phyloP scores from a whole-genome alignment of 2,113 vertebrate genomes.

The Psettodes erumei region DNA sequence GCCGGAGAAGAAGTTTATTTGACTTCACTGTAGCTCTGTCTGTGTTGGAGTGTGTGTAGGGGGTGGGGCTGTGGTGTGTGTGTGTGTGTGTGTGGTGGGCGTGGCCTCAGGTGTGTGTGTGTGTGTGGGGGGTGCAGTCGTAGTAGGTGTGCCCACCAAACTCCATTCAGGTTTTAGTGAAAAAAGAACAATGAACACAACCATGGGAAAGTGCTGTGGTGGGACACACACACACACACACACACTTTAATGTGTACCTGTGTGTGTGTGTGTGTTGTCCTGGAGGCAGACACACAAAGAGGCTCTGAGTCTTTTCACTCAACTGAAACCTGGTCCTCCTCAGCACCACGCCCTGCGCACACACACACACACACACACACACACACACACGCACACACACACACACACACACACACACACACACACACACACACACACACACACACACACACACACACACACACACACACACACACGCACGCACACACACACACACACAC shows the following conservation, averaged over 20 bases:
- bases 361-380: slow-evolving; percentile 9
- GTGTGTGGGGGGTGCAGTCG: slow-evolving; percentile 30
- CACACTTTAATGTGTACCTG: slow-evolving; percentile 5
- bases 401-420: slow-evolving; percentile 23
- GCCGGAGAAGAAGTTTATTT: background rate
- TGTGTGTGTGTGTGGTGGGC: slow-evolving; percentile 28
- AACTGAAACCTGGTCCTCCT: slow-evolving; percentile 68
- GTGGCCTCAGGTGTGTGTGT: slow-evolving; percentile 49
- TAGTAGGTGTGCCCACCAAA: slow-evolving; percentile 46
- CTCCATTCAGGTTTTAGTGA: slow-evolving; percentile 52
- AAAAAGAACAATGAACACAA: slow-evolving; percentile 48
- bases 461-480: slow-evolving; percentile 13
- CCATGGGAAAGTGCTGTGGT: slow-evolving; percentile 42
- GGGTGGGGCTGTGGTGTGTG: slow-evolving; percentile 6
- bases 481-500: no score
- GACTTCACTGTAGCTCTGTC: no score
- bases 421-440: no score
- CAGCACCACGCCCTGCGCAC: slow-evolving; percentile 56
- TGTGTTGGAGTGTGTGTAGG: background rate
- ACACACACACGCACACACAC: background rate
- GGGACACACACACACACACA: slow-evolving; percentile 31
- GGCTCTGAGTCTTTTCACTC: slow-evolving; percentile 61
- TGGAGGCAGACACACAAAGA: slow-evolving; percentile 57
- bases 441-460: no score
- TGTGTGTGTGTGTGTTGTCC: slow-evolving; percentile 49